A percentile compares a stretch with the other conserved stretches of the same genome.
phyloP scores from a whole-genome alignment of 2,888 invertebrate genomes.

The Phrixothrix hirtus region DNA sequence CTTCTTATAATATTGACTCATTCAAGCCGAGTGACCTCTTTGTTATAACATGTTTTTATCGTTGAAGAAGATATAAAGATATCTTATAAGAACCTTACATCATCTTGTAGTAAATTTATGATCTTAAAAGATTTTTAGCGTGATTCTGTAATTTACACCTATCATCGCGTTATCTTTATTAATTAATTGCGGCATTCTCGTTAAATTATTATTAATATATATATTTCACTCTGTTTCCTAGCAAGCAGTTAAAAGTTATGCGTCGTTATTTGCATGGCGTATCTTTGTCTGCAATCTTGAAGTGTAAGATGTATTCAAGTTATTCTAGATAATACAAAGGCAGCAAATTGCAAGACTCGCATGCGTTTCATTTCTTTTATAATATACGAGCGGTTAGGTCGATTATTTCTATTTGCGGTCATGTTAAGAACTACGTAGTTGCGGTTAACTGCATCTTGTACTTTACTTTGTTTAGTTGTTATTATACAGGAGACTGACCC shows the following conservation, averaged over 20 bases:
- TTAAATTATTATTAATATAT: conserved; percentile 36
- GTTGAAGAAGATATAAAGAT: conserved; percentile 10
- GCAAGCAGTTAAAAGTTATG: conserved; percentile 23
- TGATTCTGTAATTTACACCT: conserved; percentile 16
- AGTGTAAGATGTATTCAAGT: conserved; percentile 33
- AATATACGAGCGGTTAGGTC: conserved; percentile 27
- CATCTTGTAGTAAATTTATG: conserved; percentile 7
- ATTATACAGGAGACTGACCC: conserved; percentile 19
- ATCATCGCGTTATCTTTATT: conserved; percentile 30
- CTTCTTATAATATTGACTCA: conserved; percentile 26
- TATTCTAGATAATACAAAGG: conserved; percentile 33
- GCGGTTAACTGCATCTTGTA: conserved; percentile 27
- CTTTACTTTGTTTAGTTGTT: conserved; percentile 17
- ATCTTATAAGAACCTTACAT: conserved; percentile 3
- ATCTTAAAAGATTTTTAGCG: conserved; percentile 6
- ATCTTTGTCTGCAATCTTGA: conserved; percentile 32
- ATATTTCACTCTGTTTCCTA: conserved; percentile 18
- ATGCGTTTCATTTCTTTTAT: conserved; percentile 32
- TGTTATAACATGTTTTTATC: conserved; percentile 15
- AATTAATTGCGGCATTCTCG: conserved; percentile 32
- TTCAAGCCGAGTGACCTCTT: conserved; percentile 12
- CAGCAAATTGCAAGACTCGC: conserved; percentile 32
- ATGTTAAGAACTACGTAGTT: conserved; percentile 23
- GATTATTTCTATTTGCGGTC: conserved; percentile 29
- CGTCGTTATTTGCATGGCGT: conserved; percentile 27